These are phyloP conservation scores for Anticlea derivata DNA, from an alignment of 2,888 invertebrate species.

Conservation along the genomic window DNA sequence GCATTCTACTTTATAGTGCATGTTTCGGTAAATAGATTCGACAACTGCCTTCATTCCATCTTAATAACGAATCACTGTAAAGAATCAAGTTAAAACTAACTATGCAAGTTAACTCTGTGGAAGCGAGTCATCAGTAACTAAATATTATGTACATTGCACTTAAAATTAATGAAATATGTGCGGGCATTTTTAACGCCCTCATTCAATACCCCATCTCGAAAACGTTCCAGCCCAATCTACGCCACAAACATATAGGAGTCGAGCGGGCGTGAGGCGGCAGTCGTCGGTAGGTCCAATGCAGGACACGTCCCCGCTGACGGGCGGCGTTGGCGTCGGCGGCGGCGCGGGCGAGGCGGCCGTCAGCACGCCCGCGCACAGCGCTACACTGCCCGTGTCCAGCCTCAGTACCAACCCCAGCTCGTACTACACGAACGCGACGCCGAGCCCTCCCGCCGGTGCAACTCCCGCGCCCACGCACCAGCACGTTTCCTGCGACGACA, in stretches of 20 bases:
- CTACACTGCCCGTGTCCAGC: conserved; percentile 81
- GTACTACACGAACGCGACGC: conserved; percentile 85
- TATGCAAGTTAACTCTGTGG: neutral
- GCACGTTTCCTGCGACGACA: conserved; percentile 77
- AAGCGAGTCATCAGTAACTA: neutral
- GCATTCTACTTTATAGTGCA: conserved; percentile 66
- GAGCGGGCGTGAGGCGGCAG: conserved; percentile 84
- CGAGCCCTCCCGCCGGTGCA: conserved; percentile 78
- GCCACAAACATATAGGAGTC: conserved; percentile 84
- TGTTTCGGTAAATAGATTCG: conserved; percentile 46
- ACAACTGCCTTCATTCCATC: conserved; percentile 22
- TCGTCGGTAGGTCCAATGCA: conserved; percentile 85
- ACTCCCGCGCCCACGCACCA: conserved; percentile 60
- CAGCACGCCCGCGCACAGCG: conserved; percentile 77
- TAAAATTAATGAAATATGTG: neutral
- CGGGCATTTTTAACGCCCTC: neutral
- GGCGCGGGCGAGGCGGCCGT: conserved; percentile 69
- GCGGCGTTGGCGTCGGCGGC: conserved; percentile 46
- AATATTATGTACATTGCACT: neutral
- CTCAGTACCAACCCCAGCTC: conserved; percentile 81
- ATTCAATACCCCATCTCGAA: conserved; percentile 2
- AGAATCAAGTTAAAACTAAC: neutral
- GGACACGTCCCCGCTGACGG: conserved; percentile 78
- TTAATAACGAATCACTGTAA: conserved; percentile 6
- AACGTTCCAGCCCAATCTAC: conserved; percentile 84